Evolutionary conservation across 1,140 invertebrate species (phyloP).

Genomic region (Pissodes strobi): DNA sequence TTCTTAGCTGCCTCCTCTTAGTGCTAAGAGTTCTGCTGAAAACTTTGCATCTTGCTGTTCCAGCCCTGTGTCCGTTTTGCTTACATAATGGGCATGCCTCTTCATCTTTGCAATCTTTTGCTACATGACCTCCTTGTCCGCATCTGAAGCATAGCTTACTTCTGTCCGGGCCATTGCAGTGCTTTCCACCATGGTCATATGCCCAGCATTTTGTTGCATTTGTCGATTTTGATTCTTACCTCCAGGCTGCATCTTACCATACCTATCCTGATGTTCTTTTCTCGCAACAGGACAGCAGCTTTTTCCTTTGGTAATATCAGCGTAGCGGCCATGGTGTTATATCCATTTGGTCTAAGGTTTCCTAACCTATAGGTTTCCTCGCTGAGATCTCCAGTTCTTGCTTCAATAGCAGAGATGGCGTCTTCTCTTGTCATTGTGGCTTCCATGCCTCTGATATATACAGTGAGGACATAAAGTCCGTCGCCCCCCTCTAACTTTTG

Average conservation of each 20-base stretch:
- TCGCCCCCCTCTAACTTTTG: too few relatives aligned
- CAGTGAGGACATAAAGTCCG: too few relatives aligned
- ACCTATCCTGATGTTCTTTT: neutral
- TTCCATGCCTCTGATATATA: too few relatives aligned
- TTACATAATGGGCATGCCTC: slow-evolving; percentile 14
- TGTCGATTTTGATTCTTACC: slow-evolving; percentile 12
- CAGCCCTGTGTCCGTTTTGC: neutral
- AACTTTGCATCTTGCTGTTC: slow-evolving; percentile 7
- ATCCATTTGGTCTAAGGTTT: too few relatives aligned
- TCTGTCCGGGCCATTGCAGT: slow-evolving; percentile 21
- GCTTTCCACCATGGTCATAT: slow-evolving; percentile 7
- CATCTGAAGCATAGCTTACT: slow-evolving; percentile 19
- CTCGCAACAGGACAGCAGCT: neutral
- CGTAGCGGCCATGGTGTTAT: too few relatives aligned
- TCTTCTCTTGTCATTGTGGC: too few relatives aligned
- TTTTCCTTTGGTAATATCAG: neutral
- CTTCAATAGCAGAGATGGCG: too few relatives aligned
- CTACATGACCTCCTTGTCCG: slow-evolving; percentile 11
- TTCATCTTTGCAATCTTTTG: neutral
- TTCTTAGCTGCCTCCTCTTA: neutral
- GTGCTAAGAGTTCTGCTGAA: neutral
- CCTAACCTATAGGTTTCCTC: too few relatives aligned
- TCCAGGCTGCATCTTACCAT: slow-evolving; percentile 15
- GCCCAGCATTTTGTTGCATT: slow-evolving; percentile 26
- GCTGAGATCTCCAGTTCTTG: too few relatives aligned